Percentiles rank a stretch among this genome's conserved stretches.
Conservation (phyloP, 1,140 invertebrate genomes). For the Littorina saxatilis region DNA sequence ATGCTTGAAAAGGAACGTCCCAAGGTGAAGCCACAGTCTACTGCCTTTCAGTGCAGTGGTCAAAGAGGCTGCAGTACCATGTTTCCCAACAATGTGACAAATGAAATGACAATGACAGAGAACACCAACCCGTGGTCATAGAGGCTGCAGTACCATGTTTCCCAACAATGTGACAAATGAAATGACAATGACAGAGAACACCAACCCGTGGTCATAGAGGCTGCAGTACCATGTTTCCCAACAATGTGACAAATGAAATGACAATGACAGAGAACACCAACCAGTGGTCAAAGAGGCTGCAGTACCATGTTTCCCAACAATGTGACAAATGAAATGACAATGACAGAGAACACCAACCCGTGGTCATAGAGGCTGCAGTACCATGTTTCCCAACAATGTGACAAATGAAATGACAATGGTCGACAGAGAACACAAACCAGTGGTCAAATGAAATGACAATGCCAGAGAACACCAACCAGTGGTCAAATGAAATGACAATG, state of each 20-base stretch:
- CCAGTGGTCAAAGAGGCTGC: not conserved
- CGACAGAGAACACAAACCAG: not conserved
- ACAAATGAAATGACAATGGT: no score
- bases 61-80: slow-evolving; percentile 12
- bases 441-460: not conserved
- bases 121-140: not conserved
- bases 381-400: no score
- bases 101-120: not conserved
- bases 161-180: no score
- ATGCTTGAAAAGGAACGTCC: no score
- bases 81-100: no score
- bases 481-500: not conserved
- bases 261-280: no score
- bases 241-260: not conserved
- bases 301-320: no score
- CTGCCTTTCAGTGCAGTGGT: not conserved
- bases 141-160: not conserved
- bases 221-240: no score
- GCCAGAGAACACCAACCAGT: no score
- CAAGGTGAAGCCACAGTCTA: no score
- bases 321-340: no score
- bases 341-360: not conserved
- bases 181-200: not conserved
- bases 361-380: slow-evolving; percentile 9
- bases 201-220: not conserved